A percentile compares a stretch with the other conserved stretches of the same genome.
phyloP scores from a whole-genome alignment of 2,113 vertebrate genomes.

The Centrocercus urophasianus region DNA sequence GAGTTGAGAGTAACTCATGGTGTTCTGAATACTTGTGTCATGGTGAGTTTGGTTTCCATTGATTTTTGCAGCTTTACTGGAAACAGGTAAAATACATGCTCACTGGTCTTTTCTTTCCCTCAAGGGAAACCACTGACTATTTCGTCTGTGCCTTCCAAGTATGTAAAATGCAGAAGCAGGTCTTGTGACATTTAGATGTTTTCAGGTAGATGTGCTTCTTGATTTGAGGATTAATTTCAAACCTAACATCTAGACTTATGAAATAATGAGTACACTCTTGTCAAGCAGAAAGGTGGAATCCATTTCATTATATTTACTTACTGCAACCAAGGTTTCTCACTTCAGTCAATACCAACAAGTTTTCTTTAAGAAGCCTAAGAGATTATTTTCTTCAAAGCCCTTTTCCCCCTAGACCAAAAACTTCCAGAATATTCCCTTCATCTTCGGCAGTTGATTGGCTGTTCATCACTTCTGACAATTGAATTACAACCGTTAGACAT shows the following conservation, averaged over 20 bases:
- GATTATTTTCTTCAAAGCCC: neutral
- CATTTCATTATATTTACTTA: neutral
- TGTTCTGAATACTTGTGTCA: neutral
- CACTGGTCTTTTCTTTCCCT: neutral
- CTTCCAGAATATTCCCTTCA: neutral
- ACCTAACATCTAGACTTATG: neutral
- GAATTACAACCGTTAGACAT: constrained; percentile 24
- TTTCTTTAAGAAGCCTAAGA: neutral
- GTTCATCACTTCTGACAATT: constrained; percentile 46
- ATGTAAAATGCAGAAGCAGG: neutral
- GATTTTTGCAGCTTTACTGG: neutral
- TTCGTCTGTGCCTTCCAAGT: neutral
- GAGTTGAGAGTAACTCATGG: neutral
- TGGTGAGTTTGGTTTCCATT: neutral
- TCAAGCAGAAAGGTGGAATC: neutral
- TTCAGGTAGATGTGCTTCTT: neutral
- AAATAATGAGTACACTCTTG: neutral
- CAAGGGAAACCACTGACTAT: neutral
- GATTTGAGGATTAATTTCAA: neutral
- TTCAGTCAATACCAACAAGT: neutral
- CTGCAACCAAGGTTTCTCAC: neutral
- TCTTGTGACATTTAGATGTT: neutral
- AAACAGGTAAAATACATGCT: neutral
- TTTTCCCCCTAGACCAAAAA: neutral
- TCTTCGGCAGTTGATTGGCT: constrained; percentile 22